A percentile compares a stretch with the other conserved stretches of the same genome.
Conservation (phyloP, 2,113 vertebrate species). For the Thamnaconus septentrionalis region DNA sequence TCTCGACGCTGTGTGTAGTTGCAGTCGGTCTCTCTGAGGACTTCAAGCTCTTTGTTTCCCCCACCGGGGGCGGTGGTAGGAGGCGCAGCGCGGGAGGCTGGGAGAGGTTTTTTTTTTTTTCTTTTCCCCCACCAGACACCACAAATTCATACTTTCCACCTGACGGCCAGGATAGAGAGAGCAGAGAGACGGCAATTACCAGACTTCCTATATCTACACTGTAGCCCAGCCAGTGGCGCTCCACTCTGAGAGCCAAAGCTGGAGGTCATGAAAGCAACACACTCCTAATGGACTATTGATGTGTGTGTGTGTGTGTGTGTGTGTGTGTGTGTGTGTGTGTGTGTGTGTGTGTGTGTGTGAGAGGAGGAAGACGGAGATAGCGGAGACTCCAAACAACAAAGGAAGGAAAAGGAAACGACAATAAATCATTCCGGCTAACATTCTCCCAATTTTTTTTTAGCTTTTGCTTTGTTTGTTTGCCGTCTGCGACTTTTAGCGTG, state of each 20-base stretch:
- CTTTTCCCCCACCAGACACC: slow-evolving; percentile 50
- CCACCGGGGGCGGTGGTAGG: slow-evolving; percentile 42
- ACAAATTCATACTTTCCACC: slow-evolving; percentile 66
- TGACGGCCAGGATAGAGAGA: slow-evolving; percentile 62
- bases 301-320: slow-evolving; percentile 35
- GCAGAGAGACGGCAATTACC: slow-evolving; percentile 71
- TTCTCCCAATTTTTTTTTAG: no score
- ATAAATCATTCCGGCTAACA: slow-evolving; percentile 39
- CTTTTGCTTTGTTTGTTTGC: no score
- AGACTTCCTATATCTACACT: slow-evolving; percentile 54
- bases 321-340: slow-evolving; percentile 25
- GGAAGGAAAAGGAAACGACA: slow-evolving; percentile 29
- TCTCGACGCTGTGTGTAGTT: slow-evolving; percentile 38
- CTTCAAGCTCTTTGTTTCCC: slow-evolving; percentile 58
- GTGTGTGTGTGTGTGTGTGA: slow-evolving; percentile 2
- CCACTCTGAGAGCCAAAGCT: slow-evolving; percentile 62
- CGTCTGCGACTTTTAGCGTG: no score
- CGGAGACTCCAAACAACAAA: slow-evolving; percentile 39
- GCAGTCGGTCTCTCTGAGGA: slow-evolving; percentile 58
- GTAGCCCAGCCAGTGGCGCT: slow-evolving; percentile 50
- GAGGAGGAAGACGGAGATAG: slow-evolving; percentile 18
- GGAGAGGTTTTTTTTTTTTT: background rate
- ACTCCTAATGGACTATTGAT: slow-evolving; percentile 69
- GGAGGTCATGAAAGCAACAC: slow-evolving; percentile 71
- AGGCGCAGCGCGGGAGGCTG: slow-evolving; percentile 51